Evolutionary conservation across 2,888 invertebrate genomes (phyloP), one percentile per base, ranked within the genome.

Genomic region (Acronicta alni): DNA sequence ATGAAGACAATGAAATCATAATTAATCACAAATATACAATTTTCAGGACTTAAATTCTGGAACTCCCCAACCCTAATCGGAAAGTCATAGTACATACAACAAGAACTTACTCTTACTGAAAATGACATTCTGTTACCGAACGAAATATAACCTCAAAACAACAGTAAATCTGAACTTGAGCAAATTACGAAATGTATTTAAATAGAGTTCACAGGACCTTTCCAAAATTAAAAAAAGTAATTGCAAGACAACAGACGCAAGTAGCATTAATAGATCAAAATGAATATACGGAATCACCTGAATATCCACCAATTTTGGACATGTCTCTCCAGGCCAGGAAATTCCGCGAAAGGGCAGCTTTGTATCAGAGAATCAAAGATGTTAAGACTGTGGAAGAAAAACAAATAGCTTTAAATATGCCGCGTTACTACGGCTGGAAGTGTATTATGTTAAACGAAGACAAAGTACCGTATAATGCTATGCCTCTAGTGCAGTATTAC

Each of bases 361-460:
- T 95, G 86, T 90, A 96, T 77, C 92, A 96, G 15, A 94, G 95
- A 80, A 95, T 98, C 14, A 95, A 95, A 83, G 86, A 93, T 1
- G 79, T 97, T 12, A 94, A 95, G 57, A 97, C 97, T 0, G 95
- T 98, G 0, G 98, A 98, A 90, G 97, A 98, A 85, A 98, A 98
- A 83, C 95, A 97, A 76, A 96, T 97, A 51, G 97, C 97, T 75
- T 81, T 98, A 20, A 98, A 98, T 85, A 96, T 98, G 96, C 97
- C 97, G 0, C 95, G 95, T 47, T 98, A 96, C 85, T 98, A 97
- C 85, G 98, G 98, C 1, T 98, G 96, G 93, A 95, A 95, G 79
- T 95, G 95, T 57, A 87, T 96, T 1, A 88, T 95, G 77, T 83
- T 98, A 4, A 86, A 90, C 2, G 97, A 97, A 82, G 89, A 95